Evolutionary conservation across 2,113 vertebrate genomes (phyloP).

Genomic region (Butorides virescens): DNA sequence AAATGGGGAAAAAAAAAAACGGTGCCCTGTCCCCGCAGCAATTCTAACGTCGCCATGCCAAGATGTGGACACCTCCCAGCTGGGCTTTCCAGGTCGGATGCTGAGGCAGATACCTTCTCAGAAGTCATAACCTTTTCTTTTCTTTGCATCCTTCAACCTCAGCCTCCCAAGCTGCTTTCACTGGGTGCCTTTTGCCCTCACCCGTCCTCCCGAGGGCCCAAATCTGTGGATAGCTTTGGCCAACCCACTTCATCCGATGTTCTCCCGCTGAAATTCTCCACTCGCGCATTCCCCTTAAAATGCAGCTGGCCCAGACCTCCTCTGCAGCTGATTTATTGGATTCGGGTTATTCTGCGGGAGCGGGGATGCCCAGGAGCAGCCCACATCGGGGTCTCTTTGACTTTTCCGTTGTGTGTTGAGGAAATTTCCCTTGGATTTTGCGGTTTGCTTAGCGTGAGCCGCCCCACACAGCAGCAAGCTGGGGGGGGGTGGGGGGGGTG

Average conservation of each 20-base stretch:
- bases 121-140: background rate
- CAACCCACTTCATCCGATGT: too few relatives aligned
- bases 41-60: fast-evolving
- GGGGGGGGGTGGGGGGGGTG: too few relatives aligned
- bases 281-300: background rate
- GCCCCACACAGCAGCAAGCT: fast-evolving
- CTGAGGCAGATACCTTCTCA: background rate
- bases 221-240: background rate
- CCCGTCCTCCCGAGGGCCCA: background rate
- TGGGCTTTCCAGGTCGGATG: background rate
- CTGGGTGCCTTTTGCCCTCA: background rate
- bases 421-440: background rate
- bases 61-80: background rate
- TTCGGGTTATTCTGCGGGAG: background rate
- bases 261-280: background rate
- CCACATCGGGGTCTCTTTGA: too few relatives aligned
- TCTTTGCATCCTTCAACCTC: background rate
- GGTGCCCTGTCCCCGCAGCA: fast-evolving
- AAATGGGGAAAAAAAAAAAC: background rate
- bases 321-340: background rate
- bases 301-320: background rate
- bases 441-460: background rate
- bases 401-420: background rate
- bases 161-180: background rate
- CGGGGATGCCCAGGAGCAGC: background rate